These are phyloP conservation scores for Cynocephalus volans DNA, from an alignment of 2,113 vertebrate species.

Conservation along the genomic window DNA sequence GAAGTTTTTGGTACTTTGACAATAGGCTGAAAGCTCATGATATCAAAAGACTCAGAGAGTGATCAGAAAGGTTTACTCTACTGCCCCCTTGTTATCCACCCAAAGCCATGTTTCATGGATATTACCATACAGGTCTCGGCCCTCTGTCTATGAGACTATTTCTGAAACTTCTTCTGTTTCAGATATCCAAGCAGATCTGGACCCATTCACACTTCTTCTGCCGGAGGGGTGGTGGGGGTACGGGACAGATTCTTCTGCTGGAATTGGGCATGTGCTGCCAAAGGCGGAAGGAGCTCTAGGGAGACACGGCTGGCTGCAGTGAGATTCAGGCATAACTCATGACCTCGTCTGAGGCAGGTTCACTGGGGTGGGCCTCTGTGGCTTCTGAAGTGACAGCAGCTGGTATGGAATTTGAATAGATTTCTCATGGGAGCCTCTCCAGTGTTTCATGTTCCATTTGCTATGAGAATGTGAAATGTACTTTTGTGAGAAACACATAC, in stretches of 20 bases:
- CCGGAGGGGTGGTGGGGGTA: too few relatives aligned
- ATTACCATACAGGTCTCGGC: background rate
- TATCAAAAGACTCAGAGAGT: background rate
- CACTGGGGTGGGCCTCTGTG: background rate
- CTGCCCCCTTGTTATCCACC: background rate
- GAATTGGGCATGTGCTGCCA: background rate
- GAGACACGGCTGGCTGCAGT: background rate
- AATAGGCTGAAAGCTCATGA: background rate
- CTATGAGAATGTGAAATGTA: slow-evolving; percentile 13
- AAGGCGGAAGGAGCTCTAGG: background rate
- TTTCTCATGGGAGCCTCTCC: background rate
- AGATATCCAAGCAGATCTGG: background rate
- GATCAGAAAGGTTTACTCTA: background rate
- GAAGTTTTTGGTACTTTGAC: background rate
- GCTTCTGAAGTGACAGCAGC: background rate
- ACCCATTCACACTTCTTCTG: background rate
- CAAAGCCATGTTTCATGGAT: background rate
- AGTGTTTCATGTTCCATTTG: background rate
- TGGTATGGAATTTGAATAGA: background rate
- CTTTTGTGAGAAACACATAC: background rate
- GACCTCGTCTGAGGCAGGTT: background rate
- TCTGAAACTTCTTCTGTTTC: background rate
- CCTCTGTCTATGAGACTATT: background rate
- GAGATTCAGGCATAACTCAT: background rate
- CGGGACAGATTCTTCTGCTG: background rate